Conservation (phyloP, 2,113 vertebrate species). For the Ivindomyrus marchei region DNA sequence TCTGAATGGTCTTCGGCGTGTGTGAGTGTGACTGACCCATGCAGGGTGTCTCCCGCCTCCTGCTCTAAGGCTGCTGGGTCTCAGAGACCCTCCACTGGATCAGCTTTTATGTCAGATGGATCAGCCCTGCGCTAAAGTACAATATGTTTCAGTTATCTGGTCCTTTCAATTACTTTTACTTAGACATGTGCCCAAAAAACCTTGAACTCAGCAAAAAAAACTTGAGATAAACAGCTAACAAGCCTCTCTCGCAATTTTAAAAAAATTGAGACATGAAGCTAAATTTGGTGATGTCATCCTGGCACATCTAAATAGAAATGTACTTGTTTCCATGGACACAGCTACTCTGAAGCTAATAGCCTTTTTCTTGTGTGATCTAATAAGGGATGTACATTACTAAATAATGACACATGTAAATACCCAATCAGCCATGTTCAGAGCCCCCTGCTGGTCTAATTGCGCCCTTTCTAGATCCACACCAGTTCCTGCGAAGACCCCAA, state of each 20-base stretch:
- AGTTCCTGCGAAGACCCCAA: neutral
- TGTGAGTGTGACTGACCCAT: neutral
- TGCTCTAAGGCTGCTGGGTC: neutral
- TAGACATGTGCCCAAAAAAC: neutral
- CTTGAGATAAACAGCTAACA: neutral
- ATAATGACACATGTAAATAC: neutral
- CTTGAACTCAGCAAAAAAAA: neutral
- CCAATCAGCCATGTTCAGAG: neutral
- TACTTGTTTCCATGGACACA: neutral
- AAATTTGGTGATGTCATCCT: neutral
- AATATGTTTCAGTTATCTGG: neutral
- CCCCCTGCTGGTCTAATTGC: neutral
- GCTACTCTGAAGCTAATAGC: neutral
- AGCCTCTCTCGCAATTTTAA: neutral
- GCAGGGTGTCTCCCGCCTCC: neutral
- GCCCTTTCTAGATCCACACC: neutral
- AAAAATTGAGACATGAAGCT: neutral
- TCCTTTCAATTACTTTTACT: neutral
- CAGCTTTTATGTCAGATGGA: neutral
- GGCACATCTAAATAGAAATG: neutral
- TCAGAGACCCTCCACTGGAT: neutral
- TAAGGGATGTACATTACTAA: neutral
- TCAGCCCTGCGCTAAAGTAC: neutral
- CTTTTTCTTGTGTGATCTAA: neutral
- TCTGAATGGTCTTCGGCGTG: neutral